Evolutionary conservation across 2,797 vertebrate species (phyloP), one percentile per base, ranked within the genome.

Genomic region (Pangasius macronema): DNA sequence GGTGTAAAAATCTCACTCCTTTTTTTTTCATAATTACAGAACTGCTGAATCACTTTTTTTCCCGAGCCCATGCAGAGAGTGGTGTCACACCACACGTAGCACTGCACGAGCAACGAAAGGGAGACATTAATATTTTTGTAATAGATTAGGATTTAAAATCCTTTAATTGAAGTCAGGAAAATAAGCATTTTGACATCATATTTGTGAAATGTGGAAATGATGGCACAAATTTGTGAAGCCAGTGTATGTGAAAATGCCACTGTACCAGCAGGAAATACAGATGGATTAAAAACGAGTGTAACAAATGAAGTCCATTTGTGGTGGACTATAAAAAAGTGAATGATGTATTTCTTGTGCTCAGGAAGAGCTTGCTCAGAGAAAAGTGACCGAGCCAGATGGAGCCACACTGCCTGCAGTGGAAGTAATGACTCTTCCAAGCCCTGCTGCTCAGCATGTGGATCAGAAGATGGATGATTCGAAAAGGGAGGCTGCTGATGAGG

Each of bases 401-500:
- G 89, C 93, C 88, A 91, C 92, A 16, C 84, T 96, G 93, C 92
- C 91, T 57, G 70, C 91, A 0, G 75, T 93, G 16, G 95, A 95
- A 84, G 93, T 89, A 22, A 91, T 92, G 27, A 92, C 94, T 89
- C 93, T 94, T 81, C 89, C 93, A 1, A 95, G 94, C 91, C 93
- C 95, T 33, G 42, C 92, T 89, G 84, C 94, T 91, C 95, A 95
- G 91, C 92, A 91, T 75, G 87, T 91, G 57, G 93, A 95, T 85
- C 94, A 93, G 87, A 96, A 96, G 90, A 93, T 95, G 27, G 93
- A 94, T 33, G 93, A 94, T 85, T 91, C 95, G 13, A 96, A 96
- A 95, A 94, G 92, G 92, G 95, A 96, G 90, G 93, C 94, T 0
- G 94, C 93, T 86, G 96, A 96, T 14, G 95, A 96, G 88, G 95